Evolutionary conservation across 2,888 invertebrate species (phyloP), one percentile per base, ranked within the genome.

Genomic region (Hyalella azteca): DNA sequence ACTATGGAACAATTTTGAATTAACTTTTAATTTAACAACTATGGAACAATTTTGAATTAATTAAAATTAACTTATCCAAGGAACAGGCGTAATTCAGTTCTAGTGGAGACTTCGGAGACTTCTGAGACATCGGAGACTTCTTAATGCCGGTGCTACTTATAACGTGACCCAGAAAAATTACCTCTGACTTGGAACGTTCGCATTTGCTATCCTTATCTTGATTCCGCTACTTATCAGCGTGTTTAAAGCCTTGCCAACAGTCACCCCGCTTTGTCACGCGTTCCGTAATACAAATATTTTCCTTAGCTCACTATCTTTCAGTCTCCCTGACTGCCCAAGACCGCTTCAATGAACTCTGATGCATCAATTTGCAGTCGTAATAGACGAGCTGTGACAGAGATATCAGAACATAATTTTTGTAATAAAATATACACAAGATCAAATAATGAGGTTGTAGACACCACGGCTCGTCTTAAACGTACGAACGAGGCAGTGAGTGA

Each of bases 11-110:
- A 59, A n/a, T 59, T n/a, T 59, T n/a, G 22, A 7, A 59, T n/a
- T 13, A 59, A 59, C 59, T 59, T 59, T n/a, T n/a, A n/a, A 66
- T 22, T 4, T 66, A 66, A n/a, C n/a, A n/a, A n/a, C n/a, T n/a
- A n/a, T n/a, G n/a, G n/a, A n/a, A n/a, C n/a, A n/a, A n/a, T n/a
- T n/a, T n/a, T n/a, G n/a, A n/a, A n/a, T n/a, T n/a, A n/a, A 7
- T 59, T 7, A n/a, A 59, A 59, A n/a, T n/a, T n/a, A n/a, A n/a
- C n/a, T n/a, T n/a, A n/a, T n/a, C n/a, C n/a, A n/a, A n/a, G n/a
- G n/a, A 48, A 77, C 3, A 3, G 5, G 13, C 77, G 1, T 3
- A 77, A 11, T 41, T 77, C 41, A 15, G 48, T 26, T 2, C 41
- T 15, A n/a, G 3, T 77, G 1, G 32, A 45, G 19, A 48, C 5